A percentile compares a stretch with the other conserved stretches of the same genome.
phyloP scores from a whole-genome alignment of 2,113 vertebrate genomes.

The Panthera leo region DNA sequence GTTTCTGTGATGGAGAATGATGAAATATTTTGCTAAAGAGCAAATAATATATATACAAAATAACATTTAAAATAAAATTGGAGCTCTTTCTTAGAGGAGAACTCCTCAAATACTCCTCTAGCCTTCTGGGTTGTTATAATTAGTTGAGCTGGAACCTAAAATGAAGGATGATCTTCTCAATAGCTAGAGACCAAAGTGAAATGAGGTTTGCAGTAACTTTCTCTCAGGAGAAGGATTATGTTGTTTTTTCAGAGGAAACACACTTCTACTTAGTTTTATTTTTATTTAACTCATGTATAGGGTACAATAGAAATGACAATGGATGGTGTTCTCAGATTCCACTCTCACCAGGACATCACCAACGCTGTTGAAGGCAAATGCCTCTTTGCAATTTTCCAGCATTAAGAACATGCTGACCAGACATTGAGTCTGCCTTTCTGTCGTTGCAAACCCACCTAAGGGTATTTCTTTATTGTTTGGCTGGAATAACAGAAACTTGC shows the following conservation, averaged over 20 bases:
- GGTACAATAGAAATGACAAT: neutral
- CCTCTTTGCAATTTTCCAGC: neutral
- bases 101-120: too few species aligned
- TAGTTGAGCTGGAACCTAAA: neutral
- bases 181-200: neutral
- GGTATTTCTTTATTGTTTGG: neutral
- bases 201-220: neutral
- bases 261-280: neutral
- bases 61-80: neutral
- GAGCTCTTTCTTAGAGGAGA: neutral
- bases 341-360: neutral
- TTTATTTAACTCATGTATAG: neutral
- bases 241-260: neutral
- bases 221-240: neutral
- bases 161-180: neutral
- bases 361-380: too few species aligned
- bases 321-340: neutral
- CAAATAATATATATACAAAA: neutral
- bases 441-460: neutral
- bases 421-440: neutral
- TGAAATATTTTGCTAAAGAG: neutral
- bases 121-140: neutral
- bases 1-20: neutral
- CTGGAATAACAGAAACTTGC: neutral
- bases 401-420: too few species aligned